Base-by-base conservation (phyloP, 2,113 vertebrate genomes). In the Osmerus eperlanus region DNA sequence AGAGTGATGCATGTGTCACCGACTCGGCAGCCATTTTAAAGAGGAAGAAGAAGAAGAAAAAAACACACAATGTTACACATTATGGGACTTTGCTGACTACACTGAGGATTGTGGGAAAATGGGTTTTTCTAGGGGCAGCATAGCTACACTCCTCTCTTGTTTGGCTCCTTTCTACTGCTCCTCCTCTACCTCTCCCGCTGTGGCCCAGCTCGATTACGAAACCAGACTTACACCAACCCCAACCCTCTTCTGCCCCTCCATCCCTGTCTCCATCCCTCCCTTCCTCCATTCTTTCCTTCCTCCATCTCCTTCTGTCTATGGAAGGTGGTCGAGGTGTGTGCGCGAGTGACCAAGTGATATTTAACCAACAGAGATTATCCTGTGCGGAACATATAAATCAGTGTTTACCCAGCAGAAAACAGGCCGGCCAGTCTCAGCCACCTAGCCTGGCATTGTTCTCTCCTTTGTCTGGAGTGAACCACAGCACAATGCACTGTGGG, bases 321-420 rank as follows among this genome's bases (percentile, higher is more conserved):
- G 4, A 71, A 58, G 18, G 14, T 55, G 23, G 32, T 14, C 14
- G 8, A 55, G 54, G 36, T 41, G 36, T 41, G 36, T 11, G 64
- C 19, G 64, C n/a, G 28, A 52, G 63, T 8, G 1, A 19, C 12
- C 76, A 61, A 60, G 62, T 70, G 51, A 72, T 55, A 70, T 74
- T 71, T 54, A 71, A 70, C 68, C 4, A 15, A 67, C 66, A 63
- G 63, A 21, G 65, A 67, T 80, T 58, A 76, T 68, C 28, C 52
- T 64, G 69, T 65, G 36, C 75, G 75, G 16, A 68, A 73, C 25
- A 71, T 63, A 51, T 63, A 51, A 73, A 70, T 9, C 67, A 56
- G 67, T 72, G 81, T 85, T 81, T 78, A 61, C 77, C 78, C 76
- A 82, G 75, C 73, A 85, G 32, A 68, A 54, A 67, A 4, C 58